Conservation (phyloP, 2,113 vertebrate species). For the Theristicus caerulescens region DNA sequence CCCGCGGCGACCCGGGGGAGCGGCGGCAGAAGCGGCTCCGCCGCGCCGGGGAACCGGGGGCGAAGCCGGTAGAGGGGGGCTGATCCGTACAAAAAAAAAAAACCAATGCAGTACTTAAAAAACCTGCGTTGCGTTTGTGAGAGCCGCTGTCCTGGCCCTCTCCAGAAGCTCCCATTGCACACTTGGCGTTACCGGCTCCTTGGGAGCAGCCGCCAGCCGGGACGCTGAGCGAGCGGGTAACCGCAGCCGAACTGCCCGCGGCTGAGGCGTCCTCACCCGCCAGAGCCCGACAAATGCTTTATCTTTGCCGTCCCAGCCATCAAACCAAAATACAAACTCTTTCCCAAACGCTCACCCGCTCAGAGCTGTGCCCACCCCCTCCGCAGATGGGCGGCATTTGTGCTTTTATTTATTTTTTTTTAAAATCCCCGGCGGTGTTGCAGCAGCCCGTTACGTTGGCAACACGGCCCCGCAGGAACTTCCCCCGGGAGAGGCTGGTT, state of each 20-base stretch:
- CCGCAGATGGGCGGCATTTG: not conserved
- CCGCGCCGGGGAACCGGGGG: not conserved
- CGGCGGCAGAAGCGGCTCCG: not conserved
- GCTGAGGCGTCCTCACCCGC: not conserved
- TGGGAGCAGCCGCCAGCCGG: not conserved
- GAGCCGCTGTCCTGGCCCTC: not conserved
- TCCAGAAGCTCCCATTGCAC: not conserved
- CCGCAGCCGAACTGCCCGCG: not conserved
- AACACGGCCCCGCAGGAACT: not conserved
- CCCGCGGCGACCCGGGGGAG: not conserved
- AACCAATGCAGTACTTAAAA: no score
- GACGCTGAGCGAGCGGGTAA: no score
- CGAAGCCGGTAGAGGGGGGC: not conserved
- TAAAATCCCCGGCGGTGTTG: not conserved
- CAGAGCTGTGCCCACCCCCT: not conserved
- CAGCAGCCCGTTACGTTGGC: not conserved
- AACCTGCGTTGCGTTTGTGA: not conserved
- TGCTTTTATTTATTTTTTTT: not conserved
- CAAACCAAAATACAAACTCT: no score
- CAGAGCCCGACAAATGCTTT: fast-evolving
- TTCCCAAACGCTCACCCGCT: no score
- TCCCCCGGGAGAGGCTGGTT: not conserved
- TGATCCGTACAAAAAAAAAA: not conserved
- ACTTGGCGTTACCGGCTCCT: not conserved
- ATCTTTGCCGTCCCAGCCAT: not conserved